Base-by-base conservation (phyloP, 2,113 vertebrate species). In the Mirza zaza region DNA sequence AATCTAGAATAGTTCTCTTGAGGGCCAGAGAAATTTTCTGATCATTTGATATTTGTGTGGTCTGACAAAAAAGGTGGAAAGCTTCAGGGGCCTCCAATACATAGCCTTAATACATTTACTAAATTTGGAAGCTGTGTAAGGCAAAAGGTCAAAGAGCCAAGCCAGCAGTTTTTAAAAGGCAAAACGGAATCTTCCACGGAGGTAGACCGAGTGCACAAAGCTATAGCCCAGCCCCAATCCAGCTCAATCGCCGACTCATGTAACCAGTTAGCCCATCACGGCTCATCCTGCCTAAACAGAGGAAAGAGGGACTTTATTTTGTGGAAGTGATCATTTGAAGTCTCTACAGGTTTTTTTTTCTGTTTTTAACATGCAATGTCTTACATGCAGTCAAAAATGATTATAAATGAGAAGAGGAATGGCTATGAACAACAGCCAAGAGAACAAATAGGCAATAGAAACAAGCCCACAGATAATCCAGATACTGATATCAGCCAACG, bases 371-470 rank as follows among this genome's bases (percentile, higher is more conserved):
- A 82, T 11, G 32, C 9, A 67, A 32, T 67, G 23, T 52, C 50
- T 87, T 73, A 87, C 5, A 79, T 27, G 36, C 0, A 59, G 17
- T 80, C 21, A 90, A 90, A 94, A 89, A 48, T 36, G 21, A 83
- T 92, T 80, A 57, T 20, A 68, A 2, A 23, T 5, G 75, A 70
- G 14, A 88, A 87, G 32, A 42, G 2, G 20, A 61, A 87, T 34
- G 14, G 52, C 4, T 13, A 50, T 83, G 68, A 93, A 68, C 83
- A 91, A 89, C 29, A 75, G 73, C 17, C 57, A 94, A 90, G 32
- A 75, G 80, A 67, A 94, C 90, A 87, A 94, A 84, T 0, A 90
- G 80, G 57, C 25, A 87, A 73, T 13, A 94, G 84, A 90, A 96
- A 77, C 75, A 97, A 94, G 90, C 75, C 27, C 79, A 82, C 4